Conservation (phyloP, 2,797 vertebrate genomes). For the Nannoperca obscura region DNA sequence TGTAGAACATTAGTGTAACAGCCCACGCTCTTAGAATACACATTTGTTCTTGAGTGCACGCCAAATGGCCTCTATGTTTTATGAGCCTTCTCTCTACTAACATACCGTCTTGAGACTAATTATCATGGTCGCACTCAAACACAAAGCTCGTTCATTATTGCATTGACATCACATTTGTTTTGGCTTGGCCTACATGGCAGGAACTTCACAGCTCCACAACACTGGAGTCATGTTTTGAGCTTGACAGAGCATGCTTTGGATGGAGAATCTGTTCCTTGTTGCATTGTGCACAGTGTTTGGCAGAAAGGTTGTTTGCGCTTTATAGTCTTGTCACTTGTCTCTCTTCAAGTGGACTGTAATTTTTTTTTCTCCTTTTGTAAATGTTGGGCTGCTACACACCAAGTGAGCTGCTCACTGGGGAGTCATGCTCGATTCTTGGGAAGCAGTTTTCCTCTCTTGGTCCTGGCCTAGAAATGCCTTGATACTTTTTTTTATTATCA, state of each 20-base stretch:
- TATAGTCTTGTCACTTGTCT: conserved; percentile 46
- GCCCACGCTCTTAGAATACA: conserved; percentile 76
- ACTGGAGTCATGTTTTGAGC: conserved; percentile 55
- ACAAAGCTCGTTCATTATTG: conserved; percentile 81
- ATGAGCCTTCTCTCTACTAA: conserved; percentile 80
- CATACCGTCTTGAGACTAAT: conserved; percentile 82
- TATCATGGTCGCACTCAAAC: conserved; percentile 81
- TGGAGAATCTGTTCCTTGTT: conserved; percentile 48
- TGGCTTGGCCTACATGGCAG: conserved; percentile 74
- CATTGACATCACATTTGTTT: conserved; percentile 80
- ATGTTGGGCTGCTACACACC: conserved; percentile 2
- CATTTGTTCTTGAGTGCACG: conserved; percentile 78
- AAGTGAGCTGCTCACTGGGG: conserved; percentile 58
- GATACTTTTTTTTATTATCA: conserved; percentile 65
- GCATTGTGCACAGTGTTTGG: conserved; percentile 21
- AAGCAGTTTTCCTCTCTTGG: conserved; percentile 61
- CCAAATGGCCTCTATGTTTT: conserved; percentile 84
- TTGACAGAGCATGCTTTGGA: conserved; percentile 52
- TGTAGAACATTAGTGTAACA: conserved; percentile 83
- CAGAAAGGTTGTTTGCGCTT: conserved; percentile 57
- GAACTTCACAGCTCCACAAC: conserved; percentile 56
- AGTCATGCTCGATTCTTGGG: conserved; percentile 56
- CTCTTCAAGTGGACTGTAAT: conserved; percentile 58
- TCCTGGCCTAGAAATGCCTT: conserved; percentile 76
- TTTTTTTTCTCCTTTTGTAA: neutral